Evolutionary conservation across 2,888 invertebrate genomes (phyloP).

Genomic region (Cheilosia impressa): DNA sequence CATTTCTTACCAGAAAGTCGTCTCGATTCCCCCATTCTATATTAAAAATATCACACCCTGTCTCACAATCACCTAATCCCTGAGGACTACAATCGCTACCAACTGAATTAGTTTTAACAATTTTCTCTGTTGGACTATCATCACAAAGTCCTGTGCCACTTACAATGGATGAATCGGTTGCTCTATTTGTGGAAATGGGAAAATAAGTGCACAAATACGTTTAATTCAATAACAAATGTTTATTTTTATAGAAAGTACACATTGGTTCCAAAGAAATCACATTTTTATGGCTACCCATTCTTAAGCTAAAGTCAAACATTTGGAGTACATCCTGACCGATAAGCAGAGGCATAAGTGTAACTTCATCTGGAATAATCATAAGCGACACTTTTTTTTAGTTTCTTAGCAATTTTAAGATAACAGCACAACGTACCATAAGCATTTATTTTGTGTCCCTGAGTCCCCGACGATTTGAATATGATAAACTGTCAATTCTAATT

Average conservation of each 20-base stretch:
- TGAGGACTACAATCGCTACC: too few relatives aligned
- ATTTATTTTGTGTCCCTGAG: neutral
- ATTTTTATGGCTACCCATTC: neutral
- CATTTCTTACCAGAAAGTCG: too few relatives aligned
- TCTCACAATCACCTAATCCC: too few relatives aligned
- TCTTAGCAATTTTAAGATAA: neutral
- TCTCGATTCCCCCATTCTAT: too few relatives aligned
- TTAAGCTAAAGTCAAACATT: neutral
- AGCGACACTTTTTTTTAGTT: neutral
- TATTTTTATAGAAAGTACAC: neutral
- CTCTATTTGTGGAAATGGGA: too few relatives aligned
- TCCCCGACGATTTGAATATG: conserved; percentile 16
- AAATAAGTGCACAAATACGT: too few relatives aligned
- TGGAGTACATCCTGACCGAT: neutral
- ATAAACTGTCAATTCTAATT: neutral
- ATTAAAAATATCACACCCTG: too few relatives aligned
- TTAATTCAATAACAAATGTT: too few relatives aligned
- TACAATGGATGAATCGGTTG: too few relatives aligned
- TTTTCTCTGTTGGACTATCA: too few relatives aligned
- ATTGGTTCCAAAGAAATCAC: neutral
- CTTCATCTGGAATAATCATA: neutral
- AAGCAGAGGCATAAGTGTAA: neutral
- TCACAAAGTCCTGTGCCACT: too few relatives aligned
- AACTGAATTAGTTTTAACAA: too few relatives aligned
- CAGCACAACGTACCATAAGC: neutral